These are phyloP conservation scores for Trematocara macrostoma DNA, from an alignment of 2,113 vertebrate genomes.

Conservation along the genomic window DNA sequence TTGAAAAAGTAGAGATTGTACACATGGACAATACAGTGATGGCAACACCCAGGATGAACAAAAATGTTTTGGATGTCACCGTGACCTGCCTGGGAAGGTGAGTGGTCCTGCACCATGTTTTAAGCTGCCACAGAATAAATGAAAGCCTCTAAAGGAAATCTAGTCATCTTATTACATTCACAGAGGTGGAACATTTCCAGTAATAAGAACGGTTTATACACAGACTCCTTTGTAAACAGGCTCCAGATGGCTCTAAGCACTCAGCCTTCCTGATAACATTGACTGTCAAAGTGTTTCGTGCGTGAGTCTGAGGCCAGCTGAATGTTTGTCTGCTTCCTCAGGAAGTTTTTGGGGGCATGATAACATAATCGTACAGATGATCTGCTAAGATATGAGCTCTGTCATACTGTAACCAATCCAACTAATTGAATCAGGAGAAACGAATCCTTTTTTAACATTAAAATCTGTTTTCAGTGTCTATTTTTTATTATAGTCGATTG, in stretches of 20 bases:
- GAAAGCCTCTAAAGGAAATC: not conserved
- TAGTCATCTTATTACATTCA: not conserved
- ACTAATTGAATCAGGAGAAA: fast-evolving
- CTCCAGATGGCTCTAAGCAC: not conserved
- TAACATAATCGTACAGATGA: not conserved
- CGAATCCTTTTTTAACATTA: fast-evolving
- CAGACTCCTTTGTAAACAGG: not conserved
- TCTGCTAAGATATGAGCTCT: not conserved
- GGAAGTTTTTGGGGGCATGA: not conserved
- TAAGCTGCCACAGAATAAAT: not conserved
- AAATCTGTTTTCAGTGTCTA: not conserved
- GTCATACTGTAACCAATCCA: not conserved
- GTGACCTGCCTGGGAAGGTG: constrained; percentile 90
- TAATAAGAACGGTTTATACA: not conserved
- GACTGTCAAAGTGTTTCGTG: not conserved
- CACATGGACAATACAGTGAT: constrained; percentile 71
- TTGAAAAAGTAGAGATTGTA: constrained; percentile 84
- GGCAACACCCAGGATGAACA: constrained; percentile 27
- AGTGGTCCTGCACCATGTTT: not conserved
- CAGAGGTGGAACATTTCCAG: not conserved
- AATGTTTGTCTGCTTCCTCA: fast-evolving
- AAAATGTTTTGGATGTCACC: constrained; percentile 81
- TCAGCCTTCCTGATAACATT: not conserved
- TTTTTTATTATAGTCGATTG: not conserved
- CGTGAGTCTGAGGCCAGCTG: not conserved